Evolutionary conservation across 2,888 invertebrate genomes (phyloP).

Genomic region (Seira musarum): DNA sequence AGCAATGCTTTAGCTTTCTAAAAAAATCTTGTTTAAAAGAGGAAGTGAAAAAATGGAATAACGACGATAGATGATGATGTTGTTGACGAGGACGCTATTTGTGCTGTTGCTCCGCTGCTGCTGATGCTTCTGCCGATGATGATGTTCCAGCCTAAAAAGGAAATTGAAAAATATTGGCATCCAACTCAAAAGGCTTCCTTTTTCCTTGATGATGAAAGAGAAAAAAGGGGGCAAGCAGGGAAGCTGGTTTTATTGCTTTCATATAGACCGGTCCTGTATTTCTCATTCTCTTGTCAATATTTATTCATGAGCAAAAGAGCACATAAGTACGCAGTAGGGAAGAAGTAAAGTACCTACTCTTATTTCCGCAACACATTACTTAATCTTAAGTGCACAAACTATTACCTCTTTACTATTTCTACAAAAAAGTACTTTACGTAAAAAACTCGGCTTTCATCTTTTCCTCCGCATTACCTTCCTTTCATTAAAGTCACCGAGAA

Average conservation of each 20-base stretch:
- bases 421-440: neutral
- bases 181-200: conserved; percentile 57
- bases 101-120: conserved; percentile 14
- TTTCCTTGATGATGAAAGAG: conserved; percentile 36
- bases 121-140: conserved; percentile 37
- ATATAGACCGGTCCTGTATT: conserved; percentile 30
- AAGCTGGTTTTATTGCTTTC: conserved; percentile 13
- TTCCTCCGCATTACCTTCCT: conserved; percentile 35
- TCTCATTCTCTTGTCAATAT: conserved; percentile 40
- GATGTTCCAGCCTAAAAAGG: conserved; percentile 59
- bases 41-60: conserved; percentile 46
- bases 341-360: conserved; percentile 51
- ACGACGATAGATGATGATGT: conserved; percentile 24
- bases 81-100: neutral
- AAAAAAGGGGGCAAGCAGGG: too few species aligned
- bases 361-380: conserved; percentile 58
- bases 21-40: conserved; percentile 50
- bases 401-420: conserved; percentile 38
- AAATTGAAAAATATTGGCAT: conserved; percentile 68
- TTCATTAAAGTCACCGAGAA: conserved; percentile 41
- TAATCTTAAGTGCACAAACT: conserved; percentile 62
- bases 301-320: conserved; percentile 50
- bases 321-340: conserved; percentile 42
- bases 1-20: neutral
- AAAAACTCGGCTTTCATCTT: conserved; percentile 46